phyloP scores from a whole-genome alignment of 2,113 vertebrate species.

The Strix uralensis region DNA sequence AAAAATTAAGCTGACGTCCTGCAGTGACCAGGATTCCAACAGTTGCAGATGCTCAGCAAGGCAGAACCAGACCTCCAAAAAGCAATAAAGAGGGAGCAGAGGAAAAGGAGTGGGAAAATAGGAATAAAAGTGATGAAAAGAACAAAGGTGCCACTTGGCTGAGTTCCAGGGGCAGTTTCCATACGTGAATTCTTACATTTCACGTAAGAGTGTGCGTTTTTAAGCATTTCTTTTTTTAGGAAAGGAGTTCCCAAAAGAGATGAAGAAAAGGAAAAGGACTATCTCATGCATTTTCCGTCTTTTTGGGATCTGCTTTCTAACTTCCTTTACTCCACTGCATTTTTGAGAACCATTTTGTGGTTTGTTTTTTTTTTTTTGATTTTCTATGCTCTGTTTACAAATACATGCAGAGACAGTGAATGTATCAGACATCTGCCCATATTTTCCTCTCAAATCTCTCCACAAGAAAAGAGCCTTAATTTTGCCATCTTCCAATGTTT shows the following conservation, averaged over 20 bases:
- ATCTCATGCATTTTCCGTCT: background rate
- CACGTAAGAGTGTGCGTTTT: background rate
- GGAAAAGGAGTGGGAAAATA: background rate
- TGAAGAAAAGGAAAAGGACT: background rate
- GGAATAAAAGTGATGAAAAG: background rate
- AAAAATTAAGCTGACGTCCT: background rate
- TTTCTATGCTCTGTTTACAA: conserved; percentile 30
- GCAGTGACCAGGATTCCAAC: background rate
- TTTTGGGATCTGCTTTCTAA: background rate
- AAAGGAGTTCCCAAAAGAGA: background rate
- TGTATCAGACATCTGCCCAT: background rate
- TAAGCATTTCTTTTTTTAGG: background rate
- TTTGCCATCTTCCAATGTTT: background rate
- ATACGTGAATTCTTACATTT: background rate
- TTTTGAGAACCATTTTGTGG: background rate
- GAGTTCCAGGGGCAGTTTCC: background rate
- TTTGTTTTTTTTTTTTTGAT: background rate
- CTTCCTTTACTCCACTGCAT: background rate
- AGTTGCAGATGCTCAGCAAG: background rate
- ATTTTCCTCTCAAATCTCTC: background rate
- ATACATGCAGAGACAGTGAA: background rate
- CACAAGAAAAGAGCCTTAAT: background rate
- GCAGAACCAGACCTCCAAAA: background rate
- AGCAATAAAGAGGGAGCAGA: background rate
- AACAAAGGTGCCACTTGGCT: conserved; percentile 32